Conservation (phyloP, 2,888 invertebrate genomes). For the Dolichomitus sp. region DNA sequence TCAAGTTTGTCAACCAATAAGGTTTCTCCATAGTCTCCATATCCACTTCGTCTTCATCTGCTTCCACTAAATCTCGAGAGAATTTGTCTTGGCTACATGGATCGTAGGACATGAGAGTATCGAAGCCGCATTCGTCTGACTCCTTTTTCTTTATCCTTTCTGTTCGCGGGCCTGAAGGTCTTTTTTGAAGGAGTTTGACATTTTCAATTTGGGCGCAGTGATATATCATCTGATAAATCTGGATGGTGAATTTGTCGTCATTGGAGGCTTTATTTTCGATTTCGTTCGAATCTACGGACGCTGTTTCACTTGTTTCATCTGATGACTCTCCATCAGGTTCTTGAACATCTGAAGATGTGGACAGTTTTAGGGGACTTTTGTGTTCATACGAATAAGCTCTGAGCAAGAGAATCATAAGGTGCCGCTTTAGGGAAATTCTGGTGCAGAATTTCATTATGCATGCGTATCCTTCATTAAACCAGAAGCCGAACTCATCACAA, state of each 20-base stretch:
- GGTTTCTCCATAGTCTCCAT: conserved; percentile 71
- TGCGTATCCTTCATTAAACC: conserved; percentile 77
- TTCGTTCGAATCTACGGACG: neutral
- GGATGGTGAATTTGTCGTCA: conserved; percentile 68
- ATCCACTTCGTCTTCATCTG: conserved; percentile 40
- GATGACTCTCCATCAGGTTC: neutral
- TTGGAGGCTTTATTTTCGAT: neutral
- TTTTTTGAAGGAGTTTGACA: conserved; percentile 72
- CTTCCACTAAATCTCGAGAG: conserved; percentile 21
- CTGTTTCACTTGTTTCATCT: neutral
- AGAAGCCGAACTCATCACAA: conserved; percentile 80
- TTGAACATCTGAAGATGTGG: conserved; percentile 15
- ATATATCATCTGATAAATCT: conserved; percentile 77
- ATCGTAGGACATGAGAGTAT: conserved; percentile 61
- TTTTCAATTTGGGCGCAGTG: conserved; percentile 80
- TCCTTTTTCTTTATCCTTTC: conserved; percentile 61
- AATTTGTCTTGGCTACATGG: conserved; percentile 29
- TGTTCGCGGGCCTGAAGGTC: conserved; percentile 58
- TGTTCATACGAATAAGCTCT: conserved; percentile 76
- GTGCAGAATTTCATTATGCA: conserved; percentile 80
- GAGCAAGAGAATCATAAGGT: conserved; percentile 79
- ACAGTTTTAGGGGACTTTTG: conserved; percentile 31
- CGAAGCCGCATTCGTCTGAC: conserved; percentile 72
- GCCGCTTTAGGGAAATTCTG: conserved; percentile 75
- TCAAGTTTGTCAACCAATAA: conserved; percentile 74